A percentile compares a stretch with the other conserved stretches of the same genome.
Conservation (phyloP, 2,113 vertebrate species). For the Serilophus lunatus region DNA sequence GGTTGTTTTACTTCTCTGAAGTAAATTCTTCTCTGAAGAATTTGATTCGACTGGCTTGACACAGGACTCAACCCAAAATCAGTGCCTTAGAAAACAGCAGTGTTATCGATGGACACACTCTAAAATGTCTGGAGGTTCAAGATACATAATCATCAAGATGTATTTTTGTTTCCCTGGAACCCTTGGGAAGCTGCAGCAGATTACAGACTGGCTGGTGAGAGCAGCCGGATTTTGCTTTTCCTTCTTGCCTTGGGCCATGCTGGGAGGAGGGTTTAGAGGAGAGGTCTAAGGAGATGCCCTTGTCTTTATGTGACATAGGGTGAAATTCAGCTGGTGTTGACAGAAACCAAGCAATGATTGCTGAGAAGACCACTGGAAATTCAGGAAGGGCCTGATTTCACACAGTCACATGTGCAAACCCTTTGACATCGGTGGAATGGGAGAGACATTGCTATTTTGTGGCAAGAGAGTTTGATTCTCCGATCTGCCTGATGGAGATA, state of each 20-base stretch:
- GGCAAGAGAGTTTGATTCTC: not conserved
- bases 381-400: not conserved
- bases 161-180: conserved; percentile 1
- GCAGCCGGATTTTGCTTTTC: not conserved
- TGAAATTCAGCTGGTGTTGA: not conserved
- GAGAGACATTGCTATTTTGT: not conserved
- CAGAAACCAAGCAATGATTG: not conserved
- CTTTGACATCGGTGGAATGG: not conserved
- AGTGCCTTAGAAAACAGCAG: conserved; percentile 16
- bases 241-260: not conserved
- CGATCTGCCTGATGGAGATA: not conserved
- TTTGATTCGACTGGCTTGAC: not conserved
- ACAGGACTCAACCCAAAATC: not conserved
- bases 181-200: not conserved
- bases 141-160: not conserved
- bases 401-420: not conserved
- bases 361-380: not conserved
- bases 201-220: not conserved
- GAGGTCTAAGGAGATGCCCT: not conserved
- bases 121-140: conserved; percentile 14
- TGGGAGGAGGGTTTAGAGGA: not conserved
- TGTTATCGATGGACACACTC: not conserved
- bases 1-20: not conserved
- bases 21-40: not conserved
- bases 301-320: accelerated